Evolutionary conservation across 2,797 vertebrate genomes (phyloP).

Genomic region (Enteromius fasciolatus): DNA sequence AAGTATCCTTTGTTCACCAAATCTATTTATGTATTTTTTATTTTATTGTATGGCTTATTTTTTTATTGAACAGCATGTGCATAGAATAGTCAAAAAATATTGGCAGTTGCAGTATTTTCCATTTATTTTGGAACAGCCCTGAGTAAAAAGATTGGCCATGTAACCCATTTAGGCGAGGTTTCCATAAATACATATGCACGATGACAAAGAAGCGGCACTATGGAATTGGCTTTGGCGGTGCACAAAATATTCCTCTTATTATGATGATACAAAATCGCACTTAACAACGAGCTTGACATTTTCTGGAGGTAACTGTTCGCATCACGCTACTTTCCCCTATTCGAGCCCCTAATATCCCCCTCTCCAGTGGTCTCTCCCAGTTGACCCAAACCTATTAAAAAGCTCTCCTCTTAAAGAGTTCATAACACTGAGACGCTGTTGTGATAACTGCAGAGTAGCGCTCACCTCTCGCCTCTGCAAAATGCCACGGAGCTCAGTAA

Average conservation of each 20-base stretch:
- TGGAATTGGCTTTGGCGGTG: slow-evolving; percentile 48
- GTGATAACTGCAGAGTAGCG: slow-evolving; percentile 80
- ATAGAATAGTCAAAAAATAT: slow-evolving; percentile 8
- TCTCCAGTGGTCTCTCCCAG: slow-evolving; percentile 75
- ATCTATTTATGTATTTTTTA: slow-evolving; percentile 25
- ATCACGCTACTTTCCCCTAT: slow-evolving; percentile 79
- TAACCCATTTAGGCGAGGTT: slow-evolving; percentile 6
- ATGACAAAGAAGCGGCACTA: slow-evolving; percentile 52
- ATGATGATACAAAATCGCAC: slow-evolving; percentile 78
- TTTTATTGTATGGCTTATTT: background rate
- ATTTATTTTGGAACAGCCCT: background rate
- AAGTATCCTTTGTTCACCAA: slow-evolving; percentile 36
- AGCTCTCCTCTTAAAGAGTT: slow-evolving; percentile 82
- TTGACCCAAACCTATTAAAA: slow-evolving; percentile 83
- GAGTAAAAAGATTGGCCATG: slow-evolving; percentile 17
- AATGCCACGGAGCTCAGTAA: slow-evolving; percentile 83
- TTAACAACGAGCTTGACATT: slow-evolving; percentile 79
- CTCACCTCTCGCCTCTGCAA: slow-evolving; percentile 80
- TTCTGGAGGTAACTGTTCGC: slow-evolving; percentile 78
- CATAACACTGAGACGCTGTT: slow-evolving; percentile 80
- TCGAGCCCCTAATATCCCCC: slow-evolving; percentile 76
- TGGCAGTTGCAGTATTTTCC: slow-evolving; percentile 9
- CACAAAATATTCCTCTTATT: slow-evolving; percentile 73
- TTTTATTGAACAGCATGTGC: background rate
- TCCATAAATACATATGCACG: slow-evolving; percentile 15